Conservation (phyloP, 2,888 invertebrate species). For the Mactromeris polynyma region DNA sequence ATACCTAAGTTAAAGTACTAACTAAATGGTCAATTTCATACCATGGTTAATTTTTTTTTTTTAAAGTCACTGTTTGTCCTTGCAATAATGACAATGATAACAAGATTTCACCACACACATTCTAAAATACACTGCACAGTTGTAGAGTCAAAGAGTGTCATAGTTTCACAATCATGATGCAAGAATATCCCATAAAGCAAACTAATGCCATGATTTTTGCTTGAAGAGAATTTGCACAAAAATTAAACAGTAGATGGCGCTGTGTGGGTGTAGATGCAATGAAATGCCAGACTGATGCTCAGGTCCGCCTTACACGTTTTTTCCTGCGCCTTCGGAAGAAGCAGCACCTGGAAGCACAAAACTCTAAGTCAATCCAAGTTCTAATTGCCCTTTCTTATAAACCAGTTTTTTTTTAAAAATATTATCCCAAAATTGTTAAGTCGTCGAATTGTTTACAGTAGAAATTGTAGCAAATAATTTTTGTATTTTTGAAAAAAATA, state of each 20-base stretch:
- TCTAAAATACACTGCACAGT: background rate
- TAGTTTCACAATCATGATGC: background rate
- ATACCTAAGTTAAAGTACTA: background rate
- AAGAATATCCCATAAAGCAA: background rate
- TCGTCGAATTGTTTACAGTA: too few relatives aligned
- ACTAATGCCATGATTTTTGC: constrained; percentile 10
- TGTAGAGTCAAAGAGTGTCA: background rate
- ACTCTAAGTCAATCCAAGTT: constrained; percentile 56
- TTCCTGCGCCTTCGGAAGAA: constrained; percentile 99
- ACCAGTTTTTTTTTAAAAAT: background rate
- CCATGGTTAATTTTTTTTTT: background rate
- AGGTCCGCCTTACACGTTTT: constrained; percentile 93
- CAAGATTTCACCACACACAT: constrained; percentile 11
- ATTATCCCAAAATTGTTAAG: background rate
- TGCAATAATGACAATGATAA: background rate
- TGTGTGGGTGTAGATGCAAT: constrained; percentile 41
- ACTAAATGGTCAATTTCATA: background rate
- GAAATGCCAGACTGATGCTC: constrained; percentile 71
- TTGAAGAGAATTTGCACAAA: constrained; percentile 15
- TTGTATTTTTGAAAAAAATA: background rate
- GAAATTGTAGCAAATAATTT: background rate
- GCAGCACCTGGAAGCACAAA: constrained; percentile 94
- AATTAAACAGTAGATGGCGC: constrained; percentile 20
- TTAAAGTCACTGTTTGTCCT: background rate
- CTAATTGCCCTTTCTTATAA: background rate